Evolutionary conservation across 1,140 invertebrate genomes (phyloP).

Genomic region (Calycopis cecrops): DNA sequence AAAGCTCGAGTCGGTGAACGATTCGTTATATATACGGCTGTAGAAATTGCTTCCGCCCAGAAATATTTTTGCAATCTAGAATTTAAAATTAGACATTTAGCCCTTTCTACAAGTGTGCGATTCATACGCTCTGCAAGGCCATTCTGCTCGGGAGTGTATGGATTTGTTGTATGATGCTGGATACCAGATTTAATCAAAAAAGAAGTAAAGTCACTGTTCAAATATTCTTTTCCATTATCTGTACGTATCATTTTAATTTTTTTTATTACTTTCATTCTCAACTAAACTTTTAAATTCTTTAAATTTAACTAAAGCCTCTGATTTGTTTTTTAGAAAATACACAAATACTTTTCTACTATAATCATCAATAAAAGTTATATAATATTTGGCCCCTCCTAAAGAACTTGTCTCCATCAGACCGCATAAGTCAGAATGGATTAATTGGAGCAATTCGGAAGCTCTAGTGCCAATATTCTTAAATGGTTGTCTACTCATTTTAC

Average conservation of each 20-base stretch:
- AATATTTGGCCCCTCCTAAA: slow-evolving; percentile 13
- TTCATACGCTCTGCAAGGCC: background rate
- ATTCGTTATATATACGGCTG: slow-evolving; percentile 1
- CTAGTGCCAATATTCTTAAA: slow-evolving; percentile 13
- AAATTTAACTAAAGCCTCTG: slow-evolving; percentile 5
- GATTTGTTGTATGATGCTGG: background rate
- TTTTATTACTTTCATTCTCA: slow-evolving; percentile 6
- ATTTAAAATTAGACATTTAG: slow-evolving; percentile 11
- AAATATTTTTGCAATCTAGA: slow-evolving; percentile 17
- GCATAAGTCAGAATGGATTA: slow-evolving; percentile 14
- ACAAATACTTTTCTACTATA: slow-evolving; percentile 13
- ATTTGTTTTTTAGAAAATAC: slow-evolving; percentile 6
- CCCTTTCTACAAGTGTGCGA: background rate
- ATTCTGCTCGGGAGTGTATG: background rate
- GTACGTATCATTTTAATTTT: background rate
- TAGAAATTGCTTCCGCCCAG: slow-evolving; percentile 21
- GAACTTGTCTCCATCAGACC: slow-evolving; percentile 15
- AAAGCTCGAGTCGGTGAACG: slow-evolving; percentile 17
- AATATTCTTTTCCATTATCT: slow-evolving; percentile 6
- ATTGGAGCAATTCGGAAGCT: slow-evolving; percentile 13
- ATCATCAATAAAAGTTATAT: slow-evolving; percentile 15
- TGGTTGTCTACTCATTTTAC: slow-evolving; percentile 15
- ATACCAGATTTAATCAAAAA: slow-evolving; percentile 2
- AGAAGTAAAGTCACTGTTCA: background rate
- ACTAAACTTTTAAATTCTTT: slow-evolving; percentile 13